A percentile compares a stretch with the other conserved stretches of the same genome.
Evolutionary conservation across 1,140 invertebrate genomes (phyloP).

Genomic region (Dinoponera quadriceps): DNA sequence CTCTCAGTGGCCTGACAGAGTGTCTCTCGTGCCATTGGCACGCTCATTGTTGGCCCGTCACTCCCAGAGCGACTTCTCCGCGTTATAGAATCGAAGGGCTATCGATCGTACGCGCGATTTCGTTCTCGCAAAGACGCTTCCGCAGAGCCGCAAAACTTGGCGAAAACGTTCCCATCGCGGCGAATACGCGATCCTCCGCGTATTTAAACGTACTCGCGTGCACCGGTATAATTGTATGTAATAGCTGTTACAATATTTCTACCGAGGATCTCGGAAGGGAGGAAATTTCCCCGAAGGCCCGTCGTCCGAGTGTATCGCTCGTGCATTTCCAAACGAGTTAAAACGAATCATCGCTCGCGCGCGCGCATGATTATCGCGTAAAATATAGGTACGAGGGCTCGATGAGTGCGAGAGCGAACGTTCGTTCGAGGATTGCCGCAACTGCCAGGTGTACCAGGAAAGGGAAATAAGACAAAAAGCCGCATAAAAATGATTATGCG

Average conservation of each 20-base stretch:
- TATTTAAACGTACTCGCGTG: too few relatives aligned
- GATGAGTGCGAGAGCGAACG: conserved; percentile 6
- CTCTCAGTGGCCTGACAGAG: conserved; percentile 73
- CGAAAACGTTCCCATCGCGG: conserved; percentile 19
- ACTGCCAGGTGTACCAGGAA: conserved; percentile 13
- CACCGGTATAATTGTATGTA: too few relatives aligned
- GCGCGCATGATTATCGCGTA: conserved; percentile 9
- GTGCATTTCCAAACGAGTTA: background rate
- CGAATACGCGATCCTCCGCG: background rate
- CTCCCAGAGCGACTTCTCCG: conserved; percentile 65
- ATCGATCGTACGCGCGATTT: conserved; percentile 58
- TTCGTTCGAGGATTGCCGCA: background rate
- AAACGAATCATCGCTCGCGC: background rate
- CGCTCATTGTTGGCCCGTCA: conserved; percentile 76
- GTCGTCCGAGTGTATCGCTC: too few relatives aligned
- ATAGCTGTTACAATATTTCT: too few relatives aligned
- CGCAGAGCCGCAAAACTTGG: background rate
- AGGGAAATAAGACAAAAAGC: conserved; percentile 23
- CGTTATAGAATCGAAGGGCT: conserved; percentile 53
- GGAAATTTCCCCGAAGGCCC: too few relatives aligned
- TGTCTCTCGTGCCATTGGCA: conserved; percentile 74
- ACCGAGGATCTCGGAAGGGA: too few relatives aligned
- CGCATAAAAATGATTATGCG: conserved; percentile 30
- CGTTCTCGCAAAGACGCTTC: conserved; percentile 59
- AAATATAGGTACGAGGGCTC: conserved; percentile 14